Evolutionary conservation across 2,888 invertebrate genomes (phyloP), one percentile per base, ranked within the genome.

Genomic region (Loripinus fragilis): DNA sequence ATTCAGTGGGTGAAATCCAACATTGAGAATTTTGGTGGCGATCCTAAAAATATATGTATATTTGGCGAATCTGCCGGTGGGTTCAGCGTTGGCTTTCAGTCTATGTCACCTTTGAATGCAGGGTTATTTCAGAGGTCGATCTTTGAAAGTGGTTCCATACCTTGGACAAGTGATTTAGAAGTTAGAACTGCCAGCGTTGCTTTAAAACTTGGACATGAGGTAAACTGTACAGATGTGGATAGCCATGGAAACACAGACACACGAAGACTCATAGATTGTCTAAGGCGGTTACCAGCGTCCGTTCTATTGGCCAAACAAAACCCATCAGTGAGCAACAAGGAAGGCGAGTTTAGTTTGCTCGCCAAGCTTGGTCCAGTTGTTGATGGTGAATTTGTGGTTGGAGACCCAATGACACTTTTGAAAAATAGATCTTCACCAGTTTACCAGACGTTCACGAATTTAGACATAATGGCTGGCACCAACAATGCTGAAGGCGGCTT

Each of bases 111-210:
- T 0, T 35, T 28, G 41, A 87, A 85, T 38, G 77, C 68, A 33
- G 86, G 83, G 0, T 67, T 86, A 7, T 87, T 89, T 52, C 84
- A 86, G 15, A 64, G 87, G 38, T 86, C 81, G 10, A 88, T 89
- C 33, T 81, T 85, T 17, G 80, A 88, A 60, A 89, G 89, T 52
- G 87, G 88, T 2, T 69, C 84, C 0, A 97, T 98, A 1, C 97
- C 97, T 0, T 97, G 97, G 8, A 97, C 98, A 0, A 52, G 80
- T 30, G 83, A 83, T 15, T 64, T 86, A 23, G 76, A 83, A 0
- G 73, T 73, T 25, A 72, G 66, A n/a, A 66, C 85, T 2, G 66
- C 33, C 50, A 33, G 64, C 1, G 76, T 70, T 17, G 81, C 84
- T 10, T n/a, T 41, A 17, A 71, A 71, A 50, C 48, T 77, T 23